Evolutionary conservation across 1,140 invertebrate species (phyloP), one percentile per base, ranked within the genome.

Genomic region (Rhopalosiphum padi): DNA sequence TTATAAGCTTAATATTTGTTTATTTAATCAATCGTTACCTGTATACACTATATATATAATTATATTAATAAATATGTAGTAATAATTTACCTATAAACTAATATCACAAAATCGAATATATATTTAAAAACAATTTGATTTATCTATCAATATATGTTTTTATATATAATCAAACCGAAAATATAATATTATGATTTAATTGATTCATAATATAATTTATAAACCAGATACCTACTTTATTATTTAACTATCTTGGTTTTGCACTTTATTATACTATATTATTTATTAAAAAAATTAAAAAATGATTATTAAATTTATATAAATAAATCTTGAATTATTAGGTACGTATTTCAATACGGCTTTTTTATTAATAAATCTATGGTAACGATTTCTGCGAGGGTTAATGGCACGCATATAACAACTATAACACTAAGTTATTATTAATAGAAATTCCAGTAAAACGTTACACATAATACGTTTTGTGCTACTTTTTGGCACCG

Each of bases 401-500:
- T 46, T 43, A 86, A 68, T 41, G 35, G 53, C 25, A 55, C n/a
- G 30, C 15, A n/a, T 77, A 89, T 7, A 46, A 41, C 41, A 41
- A 41, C 41, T 46, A 46, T 22, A 87, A 87, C 43, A 87, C 46
- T 35, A 7, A 37, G 88, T 89, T 55, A 25, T 55, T 89, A 55
- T 89, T 89, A 55, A 89, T 89, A 89, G 88, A 89, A 55, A 89
- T 55, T 89, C 88, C 88, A 55, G 88, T 41, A 41, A 53, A 55
- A 25, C 48, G 22, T 37, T 25, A 89, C 7, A 53, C 22, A 15
- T 53, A 18, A n/a, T 77, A 86, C 85, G 43, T 21, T 48, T 48
- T 30, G n/a, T 53, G 4, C 87, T 37, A 55, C 7, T 37, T 53
- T 87, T 89, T 89, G 87, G 87, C 87, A 89, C 87, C 87, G 85